Conservation (phyloP, 2,113 vertebrate species). For the Leptocoma aspasia region DNA sequence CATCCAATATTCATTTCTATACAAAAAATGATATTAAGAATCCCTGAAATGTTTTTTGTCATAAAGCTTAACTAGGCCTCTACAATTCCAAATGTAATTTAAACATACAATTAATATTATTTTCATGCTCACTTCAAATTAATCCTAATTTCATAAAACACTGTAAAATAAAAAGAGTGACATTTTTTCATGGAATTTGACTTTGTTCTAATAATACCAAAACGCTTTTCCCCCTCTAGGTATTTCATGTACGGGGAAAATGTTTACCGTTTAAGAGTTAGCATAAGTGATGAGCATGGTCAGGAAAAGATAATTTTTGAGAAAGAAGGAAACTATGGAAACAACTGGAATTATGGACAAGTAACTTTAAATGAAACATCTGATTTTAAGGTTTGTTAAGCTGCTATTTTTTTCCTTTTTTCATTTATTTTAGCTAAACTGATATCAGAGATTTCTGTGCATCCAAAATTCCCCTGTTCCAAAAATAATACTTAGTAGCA, state of each 20-base stretch:
- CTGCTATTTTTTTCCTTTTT: neutral
- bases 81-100: neutral
- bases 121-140: neutral
- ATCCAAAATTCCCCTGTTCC: neutral
- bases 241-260: constrained; percentile 88
- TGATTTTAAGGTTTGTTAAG: constrained; percentile 73
- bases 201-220: neutral
- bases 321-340: constrained; percentile 88
- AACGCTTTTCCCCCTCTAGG: constrained; percentile 69
- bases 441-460: neutral
- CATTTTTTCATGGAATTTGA: neutral
- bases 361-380: constrained; percentile 79
- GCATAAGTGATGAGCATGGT: constrained; percentile 1
- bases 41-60: neutral
- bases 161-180: neutral
- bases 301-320: constrained; percentile 69
- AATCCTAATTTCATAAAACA: neutral
- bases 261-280: constrained; percentile 75
- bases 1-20: neutral
- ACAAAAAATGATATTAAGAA: neutral
- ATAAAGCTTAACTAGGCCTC: neutral
- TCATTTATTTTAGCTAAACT: neutral
- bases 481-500: neutral
- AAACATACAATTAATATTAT: neutral
- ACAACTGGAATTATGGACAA: constrained; percentile 89